Evolutionary conservation across 2,797 vertebrate species (phyloP).

Genomic region (Smutsia gigantea): DNA sequence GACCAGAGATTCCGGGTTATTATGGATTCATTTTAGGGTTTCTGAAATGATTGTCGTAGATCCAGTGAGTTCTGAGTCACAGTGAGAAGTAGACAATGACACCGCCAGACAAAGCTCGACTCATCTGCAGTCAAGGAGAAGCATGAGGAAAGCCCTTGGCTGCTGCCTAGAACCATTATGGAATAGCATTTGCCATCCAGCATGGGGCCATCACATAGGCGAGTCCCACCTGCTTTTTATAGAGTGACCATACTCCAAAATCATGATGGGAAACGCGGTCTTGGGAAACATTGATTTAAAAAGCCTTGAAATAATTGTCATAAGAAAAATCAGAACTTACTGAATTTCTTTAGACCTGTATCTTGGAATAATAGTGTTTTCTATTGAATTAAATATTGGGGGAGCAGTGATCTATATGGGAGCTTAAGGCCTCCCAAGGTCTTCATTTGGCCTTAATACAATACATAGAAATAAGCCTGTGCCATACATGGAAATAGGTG

Average conservation of each 20-base stretch:
- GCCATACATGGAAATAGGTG: too few relatives aligned
- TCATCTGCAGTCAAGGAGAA: not conserved
- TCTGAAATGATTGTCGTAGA: not conserved
- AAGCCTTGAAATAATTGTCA: not conserved
- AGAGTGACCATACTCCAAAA: too few relatives aligned
- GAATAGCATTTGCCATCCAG: fast-evolving
- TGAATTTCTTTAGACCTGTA: not conserved
- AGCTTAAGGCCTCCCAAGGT: not conserved
- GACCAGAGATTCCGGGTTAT: not conserved
- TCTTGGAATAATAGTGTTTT: not conserved
- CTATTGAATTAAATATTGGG: not conserved
- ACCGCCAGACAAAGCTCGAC: not conserved
- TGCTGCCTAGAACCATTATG: fast-evolving
- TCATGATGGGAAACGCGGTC: not conserved
- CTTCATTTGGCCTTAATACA: not conserved
- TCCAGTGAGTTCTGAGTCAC: not conserved
- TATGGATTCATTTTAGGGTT: not conserved
- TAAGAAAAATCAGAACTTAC: not conserved
- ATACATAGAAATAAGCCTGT: not conserved
- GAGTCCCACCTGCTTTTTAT: too few relatives aligned
- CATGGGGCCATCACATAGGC: fast-evolving
- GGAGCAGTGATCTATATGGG: not conserved
- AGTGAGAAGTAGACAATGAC: not conserved
- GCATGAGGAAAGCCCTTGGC: not conserved
- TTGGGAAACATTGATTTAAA: not conserved